Percentiles rank a stretch among this genome's conserved stretches.
These are phyloP conservation scores for Trichonephila clavipes DNA, from an alignment of 1,140 invertebrate species.

Conservation along the genomic window DNA sequence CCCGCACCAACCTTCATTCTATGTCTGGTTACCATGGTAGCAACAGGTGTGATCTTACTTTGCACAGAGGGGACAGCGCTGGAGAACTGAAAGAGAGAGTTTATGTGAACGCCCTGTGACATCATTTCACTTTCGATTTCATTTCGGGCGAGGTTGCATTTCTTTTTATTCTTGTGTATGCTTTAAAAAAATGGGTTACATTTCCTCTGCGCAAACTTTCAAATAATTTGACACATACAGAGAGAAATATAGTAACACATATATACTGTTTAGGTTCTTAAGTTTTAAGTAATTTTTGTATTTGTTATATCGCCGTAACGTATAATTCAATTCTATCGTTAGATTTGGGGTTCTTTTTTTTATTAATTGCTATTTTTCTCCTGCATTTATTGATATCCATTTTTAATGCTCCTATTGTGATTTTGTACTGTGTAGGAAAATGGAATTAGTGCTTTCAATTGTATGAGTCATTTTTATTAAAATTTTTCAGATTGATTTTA, in stretches of 20 bases:
- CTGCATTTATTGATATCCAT: too few relatives aligned
- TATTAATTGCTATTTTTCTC: too few relatives aligned
- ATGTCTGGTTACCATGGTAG: conserved; percentile 13
- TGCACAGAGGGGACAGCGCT: background rate
- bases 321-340: background rate
- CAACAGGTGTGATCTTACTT: background rate
- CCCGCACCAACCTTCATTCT: conserved; percentile 26
- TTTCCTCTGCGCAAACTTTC: conserved; percentile 39
- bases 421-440: too few relatives aligned
- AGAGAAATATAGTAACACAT: background rate
- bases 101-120: conserved; percentile 29
- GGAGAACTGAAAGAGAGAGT: background rate
- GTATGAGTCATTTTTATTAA: too few relatives aligned
- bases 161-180: background rate
- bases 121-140: conserved; percentile 45
- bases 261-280: background rate
- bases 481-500: too few relatives aligned
- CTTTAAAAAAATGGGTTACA: conserved; percentile 52
- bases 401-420: too few relatives aligned
- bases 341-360: background rate
- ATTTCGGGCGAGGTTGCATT: conserved; percentile 15
- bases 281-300: background rate
- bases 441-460: too few relatives aligned
- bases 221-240: background rate
- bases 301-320: background rate